Evolutionary conservation across 2,797 vertebrate genomes (phyloP).

Genomic region (Lepilemur septentrionalis): DNA sequence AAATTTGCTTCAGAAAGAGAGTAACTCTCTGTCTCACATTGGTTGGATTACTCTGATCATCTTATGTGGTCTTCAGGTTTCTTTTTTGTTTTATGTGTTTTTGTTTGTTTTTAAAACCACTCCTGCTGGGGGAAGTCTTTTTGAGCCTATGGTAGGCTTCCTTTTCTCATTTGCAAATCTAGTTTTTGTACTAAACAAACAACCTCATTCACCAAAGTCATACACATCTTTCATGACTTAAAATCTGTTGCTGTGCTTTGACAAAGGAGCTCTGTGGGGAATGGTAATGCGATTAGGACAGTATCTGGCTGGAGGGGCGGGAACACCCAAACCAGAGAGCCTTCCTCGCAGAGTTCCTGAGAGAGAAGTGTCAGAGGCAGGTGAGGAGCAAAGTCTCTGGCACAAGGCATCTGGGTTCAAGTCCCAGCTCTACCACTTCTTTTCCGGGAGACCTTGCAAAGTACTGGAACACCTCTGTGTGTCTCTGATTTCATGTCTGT

Average conservation of each 20-base stretch:
- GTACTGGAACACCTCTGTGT: neutral
- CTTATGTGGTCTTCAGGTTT: neutral
- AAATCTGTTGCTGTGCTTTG: constrained; percentile 16
- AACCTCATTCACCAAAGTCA: constrained; percentile 41
- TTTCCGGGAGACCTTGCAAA: neutral
- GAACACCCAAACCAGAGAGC: neutral
- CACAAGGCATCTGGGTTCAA: neutral
- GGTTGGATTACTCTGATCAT: constrained; percentile 41
- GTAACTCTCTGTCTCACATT: constrained; percentile 39
- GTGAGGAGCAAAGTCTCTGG: neutral
- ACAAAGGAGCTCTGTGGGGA: constrained; percentile 63
- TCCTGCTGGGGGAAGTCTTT: neutral
- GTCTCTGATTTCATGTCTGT: neutral
- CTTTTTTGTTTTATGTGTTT: neutral
- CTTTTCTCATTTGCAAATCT: constrained; percentile 55
- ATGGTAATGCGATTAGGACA: constrained; percentile 41
- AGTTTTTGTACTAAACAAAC: constrained; percentile 39
- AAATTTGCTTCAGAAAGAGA: constrained; percentile 36
- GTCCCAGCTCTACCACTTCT: neutral
- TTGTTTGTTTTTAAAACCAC: neutral
- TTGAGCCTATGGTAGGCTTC: neutral
- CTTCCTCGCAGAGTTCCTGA: neutral
- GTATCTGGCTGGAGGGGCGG: neutral
- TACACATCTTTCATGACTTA: constrained; percentile 35
- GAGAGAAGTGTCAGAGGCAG: neutral